Evolutionary conservation across 2,113 vertebrate species (phyloP), one percentile per base, ranked within the genome.

Genomic region (Percina caprodes): DNA sequence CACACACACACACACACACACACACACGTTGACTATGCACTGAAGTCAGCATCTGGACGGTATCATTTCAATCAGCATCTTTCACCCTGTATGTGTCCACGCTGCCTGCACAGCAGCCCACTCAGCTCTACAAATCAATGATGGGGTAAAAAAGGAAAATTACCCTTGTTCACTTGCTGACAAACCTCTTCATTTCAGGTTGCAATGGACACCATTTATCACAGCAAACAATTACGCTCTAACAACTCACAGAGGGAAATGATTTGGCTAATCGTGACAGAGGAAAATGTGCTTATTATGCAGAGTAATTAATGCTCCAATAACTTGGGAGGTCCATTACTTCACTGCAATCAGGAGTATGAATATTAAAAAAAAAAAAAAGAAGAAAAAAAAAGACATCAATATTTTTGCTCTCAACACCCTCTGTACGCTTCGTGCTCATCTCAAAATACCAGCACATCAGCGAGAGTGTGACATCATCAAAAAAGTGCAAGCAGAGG

Each of bases 181-280:
- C 60, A 59, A 87, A 86, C 75, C 59, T 85, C 88, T 69, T 80
- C 61, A 80, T 82, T 89, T 79, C 59, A 67, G 23, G 67, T 79
- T 79, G 77, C 65, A 73, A 80, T 45, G 79, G 81, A 87, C 60
- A 24, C 45, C 45, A 85, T 93, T 91, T 67, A 87, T 94, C 89
- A 91, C 19, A 23, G 74, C 39, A 78, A 90, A 91, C 85, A 89
- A 91, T 91, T 89, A 85, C 60, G 80, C 45, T 46, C 30, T 76
- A 91, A 90, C 80, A 71, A 84, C 87, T 86, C 86, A 74, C 73
- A 5, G 15, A 73, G 77, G 80, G 71, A 79, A 88, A 83, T 42
- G 13, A 83, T 89, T 89, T 75, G 69, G 84, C 71, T 87, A 88
- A 90, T 88, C 78, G 75, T 74, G 80, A 86, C 75, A 39, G 74